phyloP scores from a whole-genome alignment of 2,797 vertebrate genomes.

The Phyllotis vaccarum region DNA sequence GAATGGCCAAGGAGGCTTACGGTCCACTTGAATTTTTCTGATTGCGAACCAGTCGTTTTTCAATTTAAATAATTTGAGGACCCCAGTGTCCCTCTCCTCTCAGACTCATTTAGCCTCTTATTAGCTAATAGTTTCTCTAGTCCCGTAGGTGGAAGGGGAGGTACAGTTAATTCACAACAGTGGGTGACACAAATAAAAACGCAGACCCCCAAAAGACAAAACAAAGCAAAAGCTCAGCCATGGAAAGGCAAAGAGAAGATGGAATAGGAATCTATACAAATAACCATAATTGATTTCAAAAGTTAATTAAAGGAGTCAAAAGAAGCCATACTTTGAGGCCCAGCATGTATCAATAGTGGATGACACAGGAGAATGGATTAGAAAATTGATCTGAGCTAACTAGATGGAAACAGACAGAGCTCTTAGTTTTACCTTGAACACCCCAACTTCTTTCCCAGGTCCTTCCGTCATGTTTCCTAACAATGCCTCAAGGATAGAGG shows the following conservation, averaged over 20 bases:
- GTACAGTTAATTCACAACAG: constrained; percentile 78
- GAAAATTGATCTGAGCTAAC: constrained; percentile 65
- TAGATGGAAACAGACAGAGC: neutral
- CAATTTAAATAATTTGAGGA: constrained; percentile 86
- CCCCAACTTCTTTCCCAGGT: constrained; percentile 17
- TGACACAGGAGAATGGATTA: constrained; percentile 55
- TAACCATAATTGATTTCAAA: constrained; percentile 80
- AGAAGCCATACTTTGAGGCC: constrained; percentile 17
- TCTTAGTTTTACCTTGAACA: constrained; percentile 35
- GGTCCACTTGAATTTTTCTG: constrained; percentile 84
- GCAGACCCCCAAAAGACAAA: constrained; percentile 16
- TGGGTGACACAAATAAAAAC: constrained; percentile 76
- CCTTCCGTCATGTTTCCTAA: constrained; percentile 3
- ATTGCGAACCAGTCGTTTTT: constrained; percentile 85
- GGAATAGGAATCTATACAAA: constrained; percentile 74
- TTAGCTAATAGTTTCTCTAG: constrained; percentile 83
- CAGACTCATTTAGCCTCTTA: constrained; percentile 84
- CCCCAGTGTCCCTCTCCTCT: constrained; percentile 80
- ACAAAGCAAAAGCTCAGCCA: constrained; percentile 74
- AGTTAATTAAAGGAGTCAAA: constrained; percentile 81
- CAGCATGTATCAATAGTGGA: constrained; percentile 66
- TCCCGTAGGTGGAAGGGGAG: constrained; percentile 82
- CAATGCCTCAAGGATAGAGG: neutral
- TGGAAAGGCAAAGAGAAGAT: constrained; percentile 72
- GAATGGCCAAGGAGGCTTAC: constrained; percentile 82